Percentiles rank a stretch among this genome's conserved stretches.
These are phyloP conservation scores for Aythya fuligula DNA, from an alignment of 2,797 vertebrate genomes.

Conservation along the genomic window DNA sequence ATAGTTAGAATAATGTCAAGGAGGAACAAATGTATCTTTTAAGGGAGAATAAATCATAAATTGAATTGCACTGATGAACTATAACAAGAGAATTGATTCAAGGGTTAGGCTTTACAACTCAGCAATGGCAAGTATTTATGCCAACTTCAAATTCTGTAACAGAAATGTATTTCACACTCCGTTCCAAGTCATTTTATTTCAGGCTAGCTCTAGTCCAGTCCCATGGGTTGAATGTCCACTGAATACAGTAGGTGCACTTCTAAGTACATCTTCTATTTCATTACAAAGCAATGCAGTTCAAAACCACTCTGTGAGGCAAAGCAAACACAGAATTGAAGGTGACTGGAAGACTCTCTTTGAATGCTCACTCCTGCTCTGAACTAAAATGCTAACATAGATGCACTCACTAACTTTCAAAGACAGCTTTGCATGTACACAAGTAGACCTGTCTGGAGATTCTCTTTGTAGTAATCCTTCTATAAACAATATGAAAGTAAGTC, in stretches of 20 bases:
- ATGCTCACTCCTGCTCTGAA: background rate
- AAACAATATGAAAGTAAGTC: background rate
- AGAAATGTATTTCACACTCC: background rate
- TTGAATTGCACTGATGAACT: background rate
- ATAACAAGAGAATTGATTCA: background rate
- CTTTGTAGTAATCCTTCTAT: background rate
- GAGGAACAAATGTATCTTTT: background rate
- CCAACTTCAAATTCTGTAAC: background rate
- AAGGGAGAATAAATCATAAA: background rate
- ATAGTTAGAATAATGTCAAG: background rate
- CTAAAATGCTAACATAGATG: background rate
- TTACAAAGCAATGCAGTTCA: background rate
- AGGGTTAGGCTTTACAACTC: background rate
- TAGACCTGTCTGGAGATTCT: background rate
- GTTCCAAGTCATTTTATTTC: background rate
- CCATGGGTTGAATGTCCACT: background rate
- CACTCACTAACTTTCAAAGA: background rate
- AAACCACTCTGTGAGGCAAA: background rate
- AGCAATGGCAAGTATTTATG: background rate
- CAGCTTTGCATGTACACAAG: background rate
- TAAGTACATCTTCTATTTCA: background rate
- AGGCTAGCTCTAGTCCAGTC: background rate
- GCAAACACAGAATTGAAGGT: background rate
- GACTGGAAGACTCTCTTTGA: background rate
- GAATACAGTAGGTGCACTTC: background rate